Conservation (phyloP, 2,797 vertebrate genomes). For the Xyrichtys novacula region DNA sequence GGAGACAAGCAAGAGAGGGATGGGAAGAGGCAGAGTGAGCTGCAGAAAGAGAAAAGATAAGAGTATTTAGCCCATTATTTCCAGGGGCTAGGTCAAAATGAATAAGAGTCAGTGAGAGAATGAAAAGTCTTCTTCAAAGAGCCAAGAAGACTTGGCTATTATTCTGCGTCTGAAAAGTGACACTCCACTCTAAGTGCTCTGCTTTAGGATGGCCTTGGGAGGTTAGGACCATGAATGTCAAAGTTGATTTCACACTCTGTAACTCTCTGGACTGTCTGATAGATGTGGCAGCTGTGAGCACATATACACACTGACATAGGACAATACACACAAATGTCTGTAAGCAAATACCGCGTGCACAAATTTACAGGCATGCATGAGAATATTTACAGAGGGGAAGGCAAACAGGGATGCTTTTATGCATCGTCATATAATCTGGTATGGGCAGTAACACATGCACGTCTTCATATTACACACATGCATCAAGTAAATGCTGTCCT, state of each 20-base stretch:
- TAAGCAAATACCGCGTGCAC: conserved; percentile 15
- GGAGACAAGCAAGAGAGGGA: conserved; percentile 9
- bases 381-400: not conserved
- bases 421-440: not conserved
- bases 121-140: conserved; percentile 76
- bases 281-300: conserved; percentile 52
- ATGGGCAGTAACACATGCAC: not conserved
- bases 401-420: no score
- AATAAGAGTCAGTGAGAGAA: conserved; percentile 70
- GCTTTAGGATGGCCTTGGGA: conserved; percentile 77
- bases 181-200: conserved; percentile 70
- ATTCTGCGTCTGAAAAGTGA: conserved; percentile 77
- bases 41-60: conserved; percentile 39
- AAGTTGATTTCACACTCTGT: conserved; percentile 81
- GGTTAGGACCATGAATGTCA: conserved; percentile 79
- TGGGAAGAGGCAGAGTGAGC: conserved; percentile 32
- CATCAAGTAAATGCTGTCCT: no score
- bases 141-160: conserved; percentile 61
- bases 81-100: conserved; percentile 68
- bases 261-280: conserved; percentile 63
- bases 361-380: conserved; percentile 9
- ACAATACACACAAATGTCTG: conserved; percentile 6
- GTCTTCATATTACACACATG: not conserved
- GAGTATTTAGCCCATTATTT: conserved; percentile 69
- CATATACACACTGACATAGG: not conserved